Evolutionary conservation across 2,113 vertebrate genomes (phyloP), one percentile per base, ranked within the genome.

Genomic region (Argyrosomus japonicus): DNA sequence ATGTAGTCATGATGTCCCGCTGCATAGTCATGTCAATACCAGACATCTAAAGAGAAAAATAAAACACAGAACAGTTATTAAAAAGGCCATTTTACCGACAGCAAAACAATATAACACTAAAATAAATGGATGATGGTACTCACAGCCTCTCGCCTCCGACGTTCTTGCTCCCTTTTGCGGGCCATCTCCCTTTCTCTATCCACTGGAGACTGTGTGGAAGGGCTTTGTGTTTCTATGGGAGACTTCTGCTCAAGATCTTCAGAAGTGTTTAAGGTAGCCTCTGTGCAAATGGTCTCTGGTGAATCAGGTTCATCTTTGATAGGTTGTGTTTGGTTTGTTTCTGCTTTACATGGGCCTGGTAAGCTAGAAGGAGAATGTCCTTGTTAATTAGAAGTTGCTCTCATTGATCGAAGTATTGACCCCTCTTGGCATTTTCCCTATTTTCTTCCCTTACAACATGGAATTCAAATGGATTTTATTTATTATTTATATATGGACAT

Each of bases 1-100:
- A 99, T 47, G 95, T 93, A 82, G 96, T 91, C 97, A 99, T 97
- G 86, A 98, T 96, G 58, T 98, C 96, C 1, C 94, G 95, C 89
- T 97, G 97, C 93, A 95, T 93, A 72, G 95, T 96, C 86, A 99
- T 95, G 87, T 99, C 97, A 84, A 98, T 95, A 72, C 89, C 92
- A 56, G 93, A 93, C 95, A 97, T 96, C 98, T 99, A 60, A 56
- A 88, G 68, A 94, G 79, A 91, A 86, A 69, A 71, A 51, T 18
- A 61, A 70, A 45, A 2, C 53, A 62, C 17, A 62, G 11, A 25
- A 6, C 5, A 27, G 13, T 40, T 13, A 6, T 54, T 13, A 51
- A 68, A 64, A 40, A 27, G 12, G 2, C 1, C 2, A 0, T 29
- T 56, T 4, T 0, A 45, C 15, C 0, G 27, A 13, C 0, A 27